Base-by-base conservation (phyloP, 2,113 vertebrate genomes). In the Colius striatus region DNA sequence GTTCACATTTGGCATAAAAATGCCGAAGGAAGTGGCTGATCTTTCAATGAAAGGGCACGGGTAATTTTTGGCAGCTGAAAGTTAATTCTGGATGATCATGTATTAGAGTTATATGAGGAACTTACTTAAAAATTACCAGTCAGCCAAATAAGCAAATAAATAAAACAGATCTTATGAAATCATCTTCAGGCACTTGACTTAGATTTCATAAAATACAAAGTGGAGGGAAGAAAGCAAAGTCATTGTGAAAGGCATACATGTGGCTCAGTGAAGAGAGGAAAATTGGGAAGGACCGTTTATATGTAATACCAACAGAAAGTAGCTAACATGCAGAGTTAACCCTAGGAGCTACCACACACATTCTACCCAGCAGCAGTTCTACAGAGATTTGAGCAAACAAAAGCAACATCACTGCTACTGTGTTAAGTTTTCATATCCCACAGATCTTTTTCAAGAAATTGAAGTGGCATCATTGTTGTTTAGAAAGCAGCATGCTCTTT, bases 81-180 rank as follows among this genome's bases (percentile, higher is more conserved):
- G 38, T 19, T 79, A 62, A 82, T 92, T 82, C 78, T 84, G 62
- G 58, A 47, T 76, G 38, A 70, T 96, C 30, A 18, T 45, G 60
- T 87, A 34, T 78, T 77, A 77, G 45, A 66, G 32, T 79, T 91
- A 41, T 50, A 65, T n/a, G 48, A 84, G n/a, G 41, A n/a, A 81
- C 34, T 89, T 92, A 81, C 32, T 89, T 92, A 68, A 89, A 81
- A 95, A 78, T 81, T 65, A 80, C 55, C 60, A 91, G 73, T 84
- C 47, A 45, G 45, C n/a, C 66, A 91, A 90, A 74, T 51, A 84
- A 91, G 23, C 48, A 90, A 82, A 65, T 76, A 96, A 87, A 94
- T 87, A 87, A 72, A 72, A 27, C 27, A 89, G 10, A 61, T 67
- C n/a, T 57, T 84, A 88, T 43, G 47, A 88, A 84, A 81, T 87